Conservation (phyloP, 2,113 vertebrate species). For the Hemibagrus wyckioides region DNA sequence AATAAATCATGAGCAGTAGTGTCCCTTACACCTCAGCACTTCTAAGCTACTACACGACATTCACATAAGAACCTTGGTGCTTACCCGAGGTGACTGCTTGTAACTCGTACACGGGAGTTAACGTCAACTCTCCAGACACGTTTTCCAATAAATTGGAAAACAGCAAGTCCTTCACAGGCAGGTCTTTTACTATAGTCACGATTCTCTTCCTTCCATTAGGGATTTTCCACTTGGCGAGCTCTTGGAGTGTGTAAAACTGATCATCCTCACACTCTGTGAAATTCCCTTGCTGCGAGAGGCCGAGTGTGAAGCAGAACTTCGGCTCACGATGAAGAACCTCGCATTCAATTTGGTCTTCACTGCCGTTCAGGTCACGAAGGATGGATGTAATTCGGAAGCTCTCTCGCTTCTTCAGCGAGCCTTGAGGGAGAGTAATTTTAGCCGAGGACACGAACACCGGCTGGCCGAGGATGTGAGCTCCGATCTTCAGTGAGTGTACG, state of each 20-base stretch:
- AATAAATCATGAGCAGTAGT: background rate
- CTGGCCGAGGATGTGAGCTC: conserved; percentile 69
- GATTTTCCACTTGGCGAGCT: conserved; percentile 83
- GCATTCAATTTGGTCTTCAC: conserved; percentile 65
- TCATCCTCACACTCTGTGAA: conserved; percentile 83
- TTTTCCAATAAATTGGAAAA: conserved; percentile 67
- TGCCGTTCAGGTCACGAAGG: conserved; percentile 64
- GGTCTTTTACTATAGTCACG: conserved; percentile 71
- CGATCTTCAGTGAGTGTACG: conserved; percentile 68
- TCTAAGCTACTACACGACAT: background rate
- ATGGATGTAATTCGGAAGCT: conserved; percentile 67
- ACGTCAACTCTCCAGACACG: conserved; percentile 70
- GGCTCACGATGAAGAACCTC: conserved; percentile 63
- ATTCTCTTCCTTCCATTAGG: conserved; percentile 73
- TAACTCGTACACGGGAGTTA: conserved; percentile 81
- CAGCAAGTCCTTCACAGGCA: conserved; percentile 55
- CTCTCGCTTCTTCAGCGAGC: conserved; percentile 67
- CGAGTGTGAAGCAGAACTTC: conserved; percentile 68
- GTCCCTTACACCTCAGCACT: background rate
- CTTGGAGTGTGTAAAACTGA: conserved; percentile 81
- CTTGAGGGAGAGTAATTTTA: conserved; percentile 64
- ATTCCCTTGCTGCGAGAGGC: conserved; percentile 73
- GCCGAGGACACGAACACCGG: conserved; percentile 70
- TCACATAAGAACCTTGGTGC: conserved; percentile 51
- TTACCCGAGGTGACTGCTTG: conserved; percentile 83